These are phyloP conservation scores for Deroptyus accipitrinus DNA, from an alignment of 2,113 vertebrate species.

Conservation along the genomic window DNA sequence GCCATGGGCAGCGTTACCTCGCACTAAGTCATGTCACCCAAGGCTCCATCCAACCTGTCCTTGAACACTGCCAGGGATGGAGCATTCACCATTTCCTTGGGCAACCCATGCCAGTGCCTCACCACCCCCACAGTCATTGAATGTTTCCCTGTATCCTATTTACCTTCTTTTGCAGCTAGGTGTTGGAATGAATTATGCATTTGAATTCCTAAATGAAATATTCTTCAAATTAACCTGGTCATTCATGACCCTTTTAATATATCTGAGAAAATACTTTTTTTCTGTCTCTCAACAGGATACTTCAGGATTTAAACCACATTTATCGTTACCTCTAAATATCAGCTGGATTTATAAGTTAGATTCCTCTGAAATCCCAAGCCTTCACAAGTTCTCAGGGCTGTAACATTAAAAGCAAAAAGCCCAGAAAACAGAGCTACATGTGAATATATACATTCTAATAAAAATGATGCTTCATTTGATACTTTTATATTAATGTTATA, in stretches of 20 bases:
- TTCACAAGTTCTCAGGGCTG: background rate
- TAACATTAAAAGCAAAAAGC: background rate
- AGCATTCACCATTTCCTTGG: background rate
- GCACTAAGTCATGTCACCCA: background rate
- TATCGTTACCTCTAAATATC: background rate
- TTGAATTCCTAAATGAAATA: background rate
- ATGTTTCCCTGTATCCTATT: background rate
- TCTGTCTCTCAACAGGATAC: background rate
- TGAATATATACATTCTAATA: background rate
- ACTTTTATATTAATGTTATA: background rate
- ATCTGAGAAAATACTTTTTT: background rate
- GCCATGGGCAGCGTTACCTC: background rate
- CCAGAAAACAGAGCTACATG: background rate
- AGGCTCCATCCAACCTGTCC: background rate
- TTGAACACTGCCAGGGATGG: background rate
- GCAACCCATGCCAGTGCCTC: background rate
- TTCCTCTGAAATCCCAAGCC: background rate
- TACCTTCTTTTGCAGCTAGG: background rate
- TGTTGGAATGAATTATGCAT: background rate
- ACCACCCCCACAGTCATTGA: background rate
- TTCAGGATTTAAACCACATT: background rate
- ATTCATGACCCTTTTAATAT: background rate
- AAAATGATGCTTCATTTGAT: background rate
- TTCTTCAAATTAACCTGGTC: background rate
- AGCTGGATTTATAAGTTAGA: background rate